These are phyloP conservation scores for Heteractis magnifica DNA, from an alignment of 92 coral and sea anemone species.

Conservation along the genomic window DNA sequence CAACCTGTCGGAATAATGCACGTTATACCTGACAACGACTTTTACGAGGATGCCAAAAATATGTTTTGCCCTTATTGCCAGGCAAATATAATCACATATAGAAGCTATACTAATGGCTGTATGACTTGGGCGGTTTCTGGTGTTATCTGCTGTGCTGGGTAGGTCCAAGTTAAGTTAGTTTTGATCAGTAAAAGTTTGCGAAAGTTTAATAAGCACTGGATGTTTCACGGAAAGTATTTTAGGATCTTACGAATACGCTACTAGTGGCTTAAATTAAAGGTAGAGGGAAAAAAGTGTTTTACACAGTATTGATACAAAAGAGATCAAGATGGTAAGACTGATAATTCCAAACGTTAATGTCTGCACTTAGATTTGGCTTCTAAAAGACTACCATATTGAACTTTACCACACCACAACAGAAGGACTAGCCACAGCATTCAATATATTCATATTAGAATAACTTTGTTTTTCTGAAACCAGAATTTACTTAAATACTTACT, in stretches of 20 bases:
- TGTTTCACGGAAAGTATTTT: neutral
- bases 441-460: too few relatives aligned
- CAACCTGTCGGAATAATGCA: neutral
- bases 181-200: neutral
- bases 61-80: constrained; percentile 61
- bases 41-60: constrained; percentile 37
- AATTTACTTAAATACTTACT: too few relatives aligned
- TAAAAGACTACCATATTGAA: too few relatives aligned
- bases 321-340: too few relatives aligned
- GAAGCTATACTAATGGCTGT: constrained; percentile 42
- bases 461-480: too few relatives aligned
- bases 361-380: too few relatives aligned
- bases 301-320: too few relatives aligned
- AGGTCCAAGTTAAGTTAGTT: neutral
- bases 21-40: constrained; percentile 12
- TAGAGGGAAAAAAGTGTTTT: too few relatives aligned
- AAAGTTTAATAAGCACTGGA: neutral
- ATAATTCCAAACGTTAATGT: too few relatives aligned
- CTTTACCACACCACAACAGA: too few relatives aligned
- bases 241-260: neutral
- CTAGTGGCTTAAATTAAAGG: too few relatives aligned
- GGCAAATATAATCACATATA: constrained; percentile 43
- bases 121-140: constrained; percentile 47
- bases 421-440: too few relatives aligned
- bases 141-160: constrained; percentile 49